phyloP scores from a whole-genome alignment of 2,888 invertebrate genomes.

The Tenthredo mesomela region DNA sequence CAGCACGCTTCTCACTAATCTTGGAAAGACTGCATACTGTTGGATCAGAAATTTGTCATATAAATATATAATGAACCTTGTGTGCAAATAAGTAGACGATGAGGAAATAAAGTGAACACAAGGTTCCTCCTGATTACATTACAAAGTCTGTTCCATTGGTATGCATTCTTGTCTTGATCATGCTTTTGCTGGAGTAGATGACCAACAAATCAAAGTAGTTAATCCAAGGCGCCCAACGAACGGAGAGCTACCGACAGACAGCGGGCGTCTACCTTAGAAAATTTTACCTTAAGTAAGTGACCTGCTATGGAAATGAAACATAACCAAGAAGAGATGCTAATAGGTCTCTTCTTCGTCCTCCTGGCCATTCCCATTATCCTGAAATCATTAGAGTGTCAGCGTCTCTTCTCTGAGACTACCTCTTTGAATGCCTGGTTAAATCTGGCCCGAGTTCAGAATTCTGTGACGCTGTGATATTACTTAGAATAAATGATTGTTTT shows the following conservation, averaged over 20 bases:
- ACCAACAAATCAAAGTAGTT: constrained; percentile 50
- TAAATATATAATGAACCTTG: background rate
- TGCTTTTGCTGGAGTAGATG: constrained; percentile 47
- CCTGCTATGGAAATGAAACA: constrained; percentile 65
- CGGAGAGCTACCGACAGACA: constrained; percentile 58
- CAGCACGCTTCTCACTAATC: constrained; percentile 41
- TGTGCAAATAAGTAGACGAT: background rate
- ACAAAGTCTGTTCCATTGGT: constrained; percentile 28
- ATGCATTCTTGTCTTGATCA: constrained; percentile 42
- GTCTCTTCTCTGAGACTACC: constrained; percentile 56
- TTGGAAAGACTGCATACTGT: constrained; percentile 36
- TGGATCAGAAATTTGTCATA: constrained; percentile 1
- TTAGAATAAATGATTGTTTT: constrained; percentile 11
- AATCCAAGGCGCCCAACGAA: constrained; percentile 58
- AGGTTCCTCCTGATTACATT: background rate
- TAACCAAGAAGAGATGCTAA: constrained; percentile 65
- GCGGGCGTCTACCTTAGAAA: constrained; percentile 61
- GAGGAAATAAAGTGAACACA: background rate
- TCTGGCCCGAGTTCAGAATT: constrained; percentile 40
- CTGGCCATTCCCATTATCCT: constrained; percentile 67
- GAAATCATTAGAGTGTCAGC: constrained; percentile 68
- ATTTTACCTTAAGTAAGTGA: constrained; percentile 64
- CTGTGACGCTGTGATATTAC: constrained; percentile 39
- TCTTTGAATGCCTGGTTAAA: constrained; percentile 36
- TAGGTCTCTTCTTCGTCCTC: constrained; percentile 67